phyloP scores from a whole-genome alignment of 1,140 invertebrate species.

The Pseudobourletiella spinata region DNA sequence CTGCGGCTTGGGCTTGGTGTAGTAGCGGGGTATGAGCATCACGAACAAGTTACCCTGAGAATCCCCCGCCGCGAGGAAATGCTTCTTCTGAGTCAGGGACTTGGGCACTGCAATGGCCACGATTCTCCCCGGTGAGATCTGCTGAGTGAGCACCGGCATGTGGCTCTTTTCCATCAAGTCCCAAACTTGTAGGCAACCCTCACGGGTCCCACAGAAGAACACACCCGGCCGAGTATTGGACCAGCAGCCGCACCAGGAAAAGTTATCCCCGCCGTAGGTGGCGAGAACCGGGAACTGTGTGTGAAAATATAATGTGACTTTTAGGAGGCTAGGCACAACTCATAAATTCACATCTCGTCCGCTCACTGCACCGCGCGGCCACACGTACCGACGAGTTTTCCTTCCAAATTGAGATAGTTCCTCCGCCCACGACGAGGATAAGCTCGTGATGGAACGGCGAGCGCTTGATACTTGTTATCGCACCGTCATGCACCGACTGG shows the following conservation, averaged over 20 bases:
- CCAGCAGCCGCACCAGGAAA: conserved; percentile 30
- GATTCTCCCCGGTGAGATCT: conserved; percentile 23
- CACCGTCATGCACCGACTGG: conserved; percentile 40
- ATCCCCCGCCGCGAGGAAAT: conserved; percentile 20
- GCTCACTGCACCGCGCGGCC: neutral
- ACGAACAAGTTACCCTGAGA: conserved; percentile 22
- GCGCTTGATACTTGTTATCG: conserved; percentile 40
- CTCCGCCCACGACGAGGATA: conserved; percentile 45
- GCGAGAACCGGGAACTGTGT: conserved; percentile 20
- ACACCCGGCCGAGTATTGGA: conserved; percentile 37
- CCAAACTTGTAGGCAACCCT: conserved; percentile 47
- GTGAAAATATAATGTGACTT: no score
- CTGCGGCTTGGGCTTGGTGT: conserved; percentile 8
- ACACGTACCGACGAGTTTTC: conserved; percentile 26
- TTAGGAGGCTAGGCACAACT: no score
- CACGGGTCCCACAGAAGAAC: conserved; percentile 44
- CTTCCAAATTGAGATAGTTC: conserved; percentile 40
- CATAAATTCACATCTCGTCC: neutral
- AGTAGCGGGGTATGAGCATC: conserved; percentile 20
- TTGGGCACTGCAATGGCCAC: conserved; percentile 20
- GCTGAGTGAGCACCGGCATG: conserved; percentile 38
- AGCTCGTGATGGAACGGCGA: conserved; percentile 46
- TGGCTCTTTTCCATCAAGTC: conserved; percentile 45
- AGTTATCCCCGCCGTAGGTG: conserved; percentile 14
- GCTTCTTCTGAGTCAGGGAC: conserved; percentile 16